Base-by-base conservation (phyloP, 2,888 invertebrate genomes). In the Heliconius hortense region DNA sequence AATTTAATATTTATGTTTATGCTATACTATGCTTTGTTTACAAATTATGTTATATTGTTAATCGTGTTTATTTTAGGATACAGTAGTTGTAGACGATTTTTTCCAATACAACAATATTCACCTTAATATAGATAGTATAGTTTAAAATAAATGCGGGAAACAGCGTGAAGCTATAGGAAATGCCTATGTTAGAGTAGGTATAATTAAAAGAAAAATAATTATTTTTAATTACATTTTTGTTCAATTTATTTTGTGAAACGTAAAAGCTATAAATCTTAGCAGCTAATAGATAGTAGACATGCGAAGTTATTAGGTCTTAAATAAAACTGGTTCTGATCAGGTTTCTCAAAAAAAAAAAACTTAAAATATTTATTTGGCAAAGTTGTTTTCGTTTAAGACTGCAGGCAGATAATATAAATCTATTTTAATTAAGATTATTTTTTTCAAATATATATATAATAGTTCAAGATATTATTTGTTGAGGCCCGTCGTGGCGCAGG, bases 241-340 rank as follows among this genome's bases (percentile, higher is more conserved):
- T 35, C 3, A n/a, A 18, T 71, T 26, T 39, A 35, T 39, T 59
- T 13, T 60, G 24, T 56, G 21, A 31, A 28, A 68, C 26, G 39
- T 43, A 71, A 39, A 71, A 39, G 62, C 60, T 39, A 72, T 64
- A 72, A 63, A 72, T 72, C 63, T 72, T n/a, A 63, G 13, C 28
- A 48, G 31, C 26, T 77, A 74, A 72, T 77, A 74, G 71, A 74
- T 70, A 74, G 66, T 67, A 71, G 74, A 74, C 76, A 74, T 70
- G 76, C 76, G 67, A 73, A 68, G 76, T 74, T 74, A 70, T 76
- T 73, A 71, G 71, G 70, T 76, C 67, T 48, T 28, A 39, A 71
- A 71, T 60, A 24, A 59, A 71, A 71, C 71, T 35, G 43, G 71
- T 71, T n/a, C 21, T 43, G n/a, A 74, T 71, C 74, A 66, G 62